phyloP scores from a whole-genome alignment of 2,888 invertebrate genomes.

The Xanthia togata region DNA sequence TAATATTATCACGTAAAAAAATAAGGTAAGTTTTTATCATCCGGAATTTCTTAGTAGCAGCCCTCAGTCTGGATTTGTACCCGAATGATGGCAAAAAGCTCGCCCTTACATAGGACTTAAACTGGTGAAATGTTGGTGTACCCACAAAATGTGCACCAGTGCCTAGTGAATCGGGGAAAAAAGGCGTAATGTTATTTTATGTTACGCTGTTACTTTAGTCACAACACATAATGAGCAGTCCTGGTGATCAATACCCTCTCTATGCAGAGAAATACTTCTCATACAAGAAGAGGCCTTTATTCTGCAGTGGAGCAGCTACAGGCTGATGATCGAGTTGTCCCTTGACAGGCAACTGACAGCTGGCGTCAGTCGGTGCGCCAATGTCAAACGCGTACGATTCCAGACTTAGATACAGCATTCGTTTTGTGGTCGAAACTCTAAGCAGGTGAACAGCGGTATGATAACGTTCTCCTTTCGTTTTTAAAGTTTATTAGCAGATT shows the following conservation, averaged over 20 bases:
- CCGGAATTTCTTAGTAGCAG: background rate
- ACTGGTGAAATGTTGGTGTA: too few relatives aligned
- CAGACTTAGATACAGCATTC: conserved; percentile 14
- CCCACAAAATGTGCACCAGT: too few relatives aligned
- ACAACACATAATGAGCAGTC: too few relatives aligned
- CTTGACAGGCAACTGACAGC: conserved; percentile 17
- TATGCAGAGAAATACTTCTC: background rate
- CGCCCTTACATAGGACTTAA: background rate
- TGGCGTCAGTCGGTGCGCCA: conserved; percentile 11
- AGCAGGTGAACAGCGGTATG: conserved; percentile 20
- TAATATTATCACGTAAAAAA: too few relatives aligned
- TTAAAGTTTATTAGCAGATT: background rate
- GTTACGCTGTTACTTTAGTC: background rate
- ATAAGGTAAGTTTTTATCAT: too few relatives aligned
- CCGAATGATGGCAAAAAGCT: background rate
- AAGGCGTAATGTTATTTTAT: background rate
- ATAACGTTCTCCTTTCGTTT: conserved; percentile 20
- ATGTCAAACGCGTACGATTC: conserved; percentile 32
- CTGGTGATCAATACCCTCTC: background rate
- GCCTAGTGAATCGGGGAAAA: too few relatives aligned
- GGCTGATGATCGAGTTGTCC: background rate
- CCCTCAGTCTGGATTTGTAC: background rate
- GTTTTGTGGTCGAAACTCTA: conserved; percentile 9
- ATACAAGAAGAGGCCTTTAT: background rate
- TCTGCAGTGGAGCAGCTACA: background rate